Evolutionary conservation across 2,113 vertebrate genomes (phyloP), one percentile per base, ranked within the genome.

Genomic region (Limanda limanda): DNA sequence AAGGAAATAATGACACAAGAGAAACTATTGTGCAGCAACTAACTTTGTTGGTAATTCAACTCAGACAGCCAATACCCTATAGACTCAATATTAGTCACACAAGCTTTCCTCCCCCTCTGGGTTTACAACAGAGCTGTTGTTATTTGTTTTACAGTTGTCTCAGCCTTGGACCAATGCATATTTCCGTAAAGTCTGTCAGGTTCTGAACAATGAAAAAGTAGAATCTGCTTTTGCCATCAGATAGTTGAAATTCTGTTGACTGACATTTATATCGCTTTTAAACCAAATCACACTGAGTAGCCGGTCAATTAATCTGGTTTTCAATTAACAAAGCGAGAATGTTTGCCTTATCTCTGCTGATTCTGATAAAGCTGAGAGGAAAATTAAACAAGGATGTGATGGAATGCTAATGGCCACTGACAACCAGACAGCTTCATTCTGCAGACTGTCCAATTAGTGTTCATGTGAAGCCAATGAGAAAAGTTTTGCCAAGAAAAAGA

Each of bases 301-400:
- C 74, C 45, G 68, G 60, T 76, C 74, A 83, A 92, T 90, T 86
- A 84, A 86, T 79, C 83, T 68, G 71, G 45, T 72, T 83, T 89
- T 86, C 68, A 85, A 85, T 91, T 91, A 88, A 76, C 79, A 71
- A 65, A 71, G 74, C 3, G 13, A 62, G 78, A 78, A 71, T 80
- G 78, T 86, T 81, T 85, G 76, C 66, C 14, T 77, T 89, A 82
- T 86, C 82, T 84, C 71, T 72, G 65, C 73, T 20, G 56, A 47
- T 74, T 57, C 61, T 65, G 78, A 87, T 88, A 84, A 86, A 79
- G 71, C 70, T 11, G 74, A 59, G 69, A 35, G 68, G 71, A 68
- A 83, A 83, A 82, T 84, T 77, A 84, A 82, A 83, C 3, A 9
- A 66, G 76, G 73, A 83, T 83, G 56, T 76, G 67, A 71, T 71